Evolutionary conservation across 2,797 vertebrate species (phyloP).

Genomic region (Falco naumanni): DNA sequence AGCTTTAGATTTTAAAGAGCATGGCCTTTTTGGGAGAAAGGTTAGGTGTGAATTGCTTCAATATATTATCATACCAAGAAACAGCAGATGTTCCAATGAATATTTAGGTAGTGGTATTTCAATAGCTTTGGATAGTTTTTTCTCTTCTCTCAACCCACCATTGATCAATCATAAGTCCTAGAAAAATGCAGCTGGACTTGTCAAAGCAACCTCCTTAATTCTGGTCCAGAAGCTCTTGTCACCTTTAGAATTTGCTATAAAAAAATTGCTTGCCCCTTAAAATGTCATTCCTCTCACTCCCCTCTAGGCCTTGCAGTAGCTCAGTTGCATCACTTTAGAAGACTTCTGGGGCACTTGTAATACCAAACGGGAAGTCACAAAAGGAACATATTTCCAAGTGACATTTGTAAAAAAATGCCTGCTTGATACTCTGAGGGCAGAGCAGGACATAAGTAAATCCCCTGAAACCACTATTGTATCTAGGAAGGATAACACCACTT

Average conservation of each 20-base stretch:
- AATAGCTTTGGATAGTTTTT: not conserved
- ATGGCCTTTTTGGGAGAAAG: conserved; percentile 38
- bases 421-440: not conserved
- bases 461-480: not conserved
- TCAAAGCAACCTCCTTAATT: not conserved
- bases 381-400: not conserved
- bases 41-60: conserved; percentile 33
- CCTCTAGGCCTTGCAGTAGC: not conserved
- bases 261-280: not conserved
- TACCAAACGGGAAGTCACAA: not conserved
- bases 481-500: not conserved
- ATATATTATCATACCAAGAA: conserved; percentile 33
- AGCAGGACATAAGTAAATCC: not conserved
- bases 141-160: not conserved
- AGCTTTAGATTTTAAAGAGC: conserved; percentile 37
- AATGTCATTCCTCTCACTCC: not conserved
- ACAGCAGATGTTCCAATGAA: conserved; percentile 32
- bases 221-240: not conserved
- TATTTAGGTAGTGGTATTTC: conserved; percentile 49
- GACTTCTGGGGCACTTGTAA: not conserved
- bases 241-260: not conserved
- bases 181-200: not conserved
- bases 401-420: not conserved
- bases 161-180: not conserved
- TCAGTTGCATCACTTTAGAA: not conserved